Conservation (phyloP, 2,888 invertebrate species). For the Argyra leucocephala region DNA sequence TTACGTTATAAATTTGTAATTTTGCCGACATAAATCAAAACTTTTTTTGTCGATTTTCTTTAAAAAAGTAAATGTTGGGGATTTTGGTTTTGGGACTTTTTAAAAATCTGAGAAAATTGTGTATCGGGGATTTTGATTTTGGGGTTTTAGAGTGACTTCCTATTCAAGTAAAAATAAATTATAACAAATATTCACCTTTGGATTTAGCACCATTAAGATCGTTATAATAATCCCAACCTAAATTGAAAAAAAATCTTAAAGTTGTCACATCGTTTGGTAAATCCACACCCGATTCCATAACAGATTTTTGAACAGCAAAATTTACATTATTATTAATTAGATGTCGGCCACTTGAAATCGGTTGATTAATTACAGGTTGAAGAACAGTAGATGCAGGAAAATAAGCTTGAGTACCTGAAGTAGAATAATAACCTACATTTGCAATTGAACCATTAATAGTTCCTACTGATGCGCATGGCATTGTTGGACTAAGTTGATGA, state of each 20-base stretch:
- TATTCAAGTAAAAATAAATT: background rate
- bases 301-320: conserved; percentile 32
- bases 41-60: background rate
- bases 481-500: background rate
- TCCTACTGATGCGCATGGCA: background rate
- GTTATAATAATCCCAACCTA: conserved; percentile 50
- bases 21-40: no score
- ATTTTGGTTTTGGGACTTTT: no score
- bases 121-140: background rate
- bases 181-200: conserved; percentile 13
- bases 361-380: background rate
- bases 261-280: conserved; percentile 49
- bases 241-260: conserved; percentile 57
- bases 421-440: background rate
- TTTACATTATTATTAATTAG: conserved; percentile 25
- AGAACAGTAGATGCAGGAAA: background rate
- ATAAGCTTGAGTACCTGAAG: conserved; percentile 4
- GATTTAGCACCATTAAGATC: conserved; percentile 21
- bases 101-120: no score
- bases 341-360: background rate
- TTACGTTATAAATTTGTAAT: no score
- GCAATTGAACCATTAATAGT: background rate
- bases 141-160: background rate
- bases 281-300: conserved; percentile 32
- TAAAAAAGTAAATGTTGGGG: background rate